Evolutionary conservation across 1,140 invertebrate species (phyloP).

Genomic region (Venustaconcha ellipsiformis): DNA sequence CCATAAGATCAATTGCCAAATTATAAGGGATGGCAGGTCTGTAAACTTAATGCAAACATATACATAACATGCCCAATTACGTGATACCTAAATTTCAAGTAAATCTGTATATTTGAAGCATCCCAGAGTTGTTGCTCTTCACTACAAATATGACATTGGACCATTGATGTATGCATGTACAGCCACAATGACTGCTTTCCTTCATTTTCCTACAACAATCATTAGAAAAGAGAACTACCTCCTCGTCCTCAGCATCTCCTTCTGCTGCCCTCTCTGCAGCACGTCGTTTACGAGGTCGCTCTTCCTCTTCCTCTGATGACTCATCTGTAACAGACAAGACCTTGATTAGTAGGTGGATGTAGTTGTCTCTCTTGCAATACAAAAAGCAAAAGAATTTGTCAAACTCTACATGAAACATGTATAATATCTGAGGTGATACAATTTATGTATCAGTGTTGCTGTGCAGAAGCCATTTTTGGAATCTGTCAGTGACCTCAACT

Average conservation of each 20-base stretch:
- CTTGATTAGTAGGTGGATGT: not conserved
- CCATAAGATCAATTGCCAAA: too few relatives aligned
- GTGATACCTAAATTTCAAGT: not conserved
- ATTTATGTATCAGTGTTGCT: not conserved
- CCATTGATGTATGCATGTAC: not conserved
- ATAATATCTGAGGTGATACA: not conserved
- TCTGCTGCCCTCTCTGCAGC: slow-evolving; percentile 87
- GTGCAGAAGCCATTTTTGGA: too few relatives aligned
- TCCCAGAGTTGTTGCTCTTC: not conserved
- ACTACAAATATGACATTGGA: not conserved
- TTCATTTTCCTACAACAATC: not conserved
- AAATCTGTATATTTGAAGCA: not conserved
- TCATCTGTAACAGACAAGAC: slow-evolving; percentile 55
- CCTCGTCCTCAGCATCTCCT: slow-evolving; percentile 80
- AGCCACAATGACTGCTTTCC: not conserved
- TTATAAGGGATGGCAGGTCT: too few relatives aligned
- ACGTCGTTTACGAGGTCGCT: slow-evolving; percentile 79
- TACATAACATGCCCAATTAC: not conserved
- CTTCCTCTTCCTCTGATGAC: slow-evolving; percentile 77
- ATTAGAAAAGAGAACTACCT: slow-evolving; percentile 66
- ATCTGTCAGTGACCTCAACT: too few relatives aligned
- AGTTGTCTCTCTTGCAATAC: not conserved
- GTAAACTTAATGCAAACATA: too few relatives aligned
- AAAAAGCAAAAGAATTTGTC: not conserved
- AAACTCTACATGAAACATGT: not conserved